A percentile compares a stretch with the other conserved stretches of the same genome.
Conservation (phyloP, 2,113 vertebrate species). For the Arenaria interpres region DNA sequence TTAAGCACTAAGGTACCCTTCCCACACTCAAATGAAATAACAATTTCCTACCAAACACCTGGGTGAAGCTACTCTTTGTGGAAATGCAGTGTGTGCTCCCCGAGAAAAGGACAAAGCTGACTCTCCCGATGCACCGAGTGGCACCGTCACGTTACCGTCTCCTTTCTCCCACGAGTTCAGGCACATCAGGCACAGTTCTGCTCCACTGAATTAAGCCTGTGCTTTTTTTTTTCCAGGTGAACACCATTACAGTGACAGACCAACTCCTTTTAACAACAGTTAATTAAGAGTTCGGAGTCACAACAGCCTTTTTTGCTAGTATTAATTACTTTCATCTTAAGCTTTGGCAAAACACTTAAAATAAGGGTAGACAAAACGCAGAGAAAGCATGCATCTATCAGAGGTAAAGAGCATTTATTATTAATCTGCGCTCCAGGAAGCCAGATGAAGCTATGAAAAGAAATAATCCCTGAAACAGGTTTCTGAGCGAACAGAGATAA, state of each 20-base stretch:
- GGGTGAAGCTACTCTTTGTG: background rate
- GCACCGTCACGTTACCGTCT: background rate
- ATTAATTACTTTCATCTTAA: background rate
- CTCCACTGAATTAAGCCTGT: background rate
- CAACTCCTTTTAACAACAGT: background rate
- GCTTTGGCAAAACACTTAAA: background rate
- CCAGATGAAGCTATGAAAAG: background rate
- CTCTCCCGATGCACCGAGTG: accelerated
- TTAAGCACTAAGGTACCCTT: background rate
- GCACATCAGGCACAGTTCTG: background rate
- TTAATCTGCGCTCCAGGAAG: background rate
- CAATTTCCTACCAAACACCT: background rate
- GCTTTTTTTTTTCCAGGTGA: background rate
- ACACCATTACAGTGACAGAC: background rate
- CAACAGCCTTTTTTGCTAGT: background rate
- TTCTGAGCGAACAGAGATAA: background rate
- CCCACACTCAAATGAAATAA: background rate
- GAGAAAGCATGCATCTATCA: background rate
- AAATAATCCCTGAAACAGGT: background rate
- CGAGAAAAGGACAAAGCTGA: background rate
- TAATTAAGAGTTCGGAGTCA: background rate
- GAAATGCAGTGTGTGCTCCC: background rate
- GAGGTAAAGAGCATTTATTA: conserved; percentile 1
- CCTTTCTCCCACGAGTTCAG: background rate
- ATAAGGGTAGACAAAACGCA: background rate